Base-by-base conservation (phyloP, 2,888 invertebrate species). In the Rhimphoctona megacephalus region DNA sequence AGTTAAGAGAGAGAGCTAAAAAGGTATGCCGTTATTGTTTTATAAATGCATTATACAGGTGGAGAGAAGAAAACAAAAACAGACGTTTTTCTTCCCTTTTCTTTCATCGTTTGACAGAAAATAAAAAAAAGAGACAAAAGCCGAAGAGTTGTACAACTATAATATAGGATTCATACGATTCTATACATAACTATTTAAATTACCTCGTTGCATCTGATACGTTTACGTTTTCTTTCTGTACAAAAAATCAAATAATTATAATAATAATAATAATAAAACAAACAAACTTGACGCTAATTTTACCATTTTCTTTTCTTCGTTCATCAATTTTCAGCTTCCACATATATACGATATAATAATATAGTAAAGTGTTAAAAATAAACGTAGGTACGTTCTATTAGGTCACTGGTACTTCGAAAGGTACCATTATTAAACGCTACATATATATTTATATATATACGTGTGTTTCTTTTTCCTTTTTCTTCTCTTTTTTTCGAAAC, bases 351-450 rank as follows among this genome's bases (percentile, higher is more conserved):
- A n/a, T n/a, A n/a, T n/a, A 84, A 87, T 85, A 76, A 85, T 82
- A 85, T 88, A 89, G 89, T 90, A 89, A 92, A 92, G 90, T 90
- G 88, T 87, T 90, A 90, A 90, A 90, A 90, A 90, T 90, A 91
- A 90, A 90, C 83, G 85, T 90, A 90, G 90, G 89, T 91, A 88
- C 85, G 89, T 89, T 87, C 88, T 89, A 89, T 92, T 92, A 92
- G 91, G 90, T 92, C 91, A 91, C 89, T 90, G 91, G 90, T 92
- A 92, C 87, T 87, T 89, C 88, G 88, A 89, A 90, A 86, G 88
- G 89, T 89, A 89, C 89, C 89, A 90, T 85, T 85, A 90, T 86
- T 78, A 87, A 78, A 78, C 81, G 49, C 39, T 39, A 9, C 7
- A 39, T 39, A 81, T 86, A 81, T 77, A 74, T 70, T n/a, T 66